Conservation (phyloP, 2,797 vertebrate species). For the Tamandua tetradactyla region DNA sequence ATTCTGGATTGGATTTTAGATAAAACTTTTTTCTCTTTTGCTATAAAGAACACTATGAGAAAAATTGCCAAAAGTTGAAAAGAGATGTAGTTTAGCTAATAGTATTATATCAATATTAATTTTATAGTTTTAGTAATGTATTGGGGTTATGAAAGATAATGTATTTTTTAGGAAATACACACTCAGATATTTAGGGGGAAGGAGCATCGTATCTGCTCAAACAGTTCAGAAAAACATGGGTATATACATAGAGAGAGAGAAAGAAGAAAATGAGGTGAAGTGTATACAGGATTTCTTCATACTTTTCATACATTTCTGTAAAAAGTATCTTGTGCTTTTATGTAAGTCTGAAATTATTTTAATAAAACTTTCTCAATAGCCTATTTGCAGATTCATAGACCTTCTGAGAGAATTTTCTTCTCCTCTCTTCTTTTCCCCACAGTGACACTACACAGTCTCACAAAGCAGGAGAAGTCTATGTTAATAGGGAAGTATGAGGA, state of each 20-base stretch:
- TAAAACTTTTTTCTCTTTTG: neutral
- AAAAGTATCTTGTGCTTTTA: constrained; percentile 46
- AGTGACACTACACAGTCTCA: neutral
- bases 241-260: neutral
- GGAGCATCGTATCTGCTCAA: neutral
- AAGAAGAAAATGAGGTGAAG: constrained; percentile 25
- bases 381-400: neutral
- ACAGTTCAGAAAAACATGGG: neutral
- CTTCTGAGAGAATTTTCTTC: neutral
- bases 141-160: neutral
- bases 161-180: neutral
- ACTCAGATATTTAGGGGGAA: neutral
- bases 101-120: neutral
- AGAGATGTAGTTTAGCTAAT: neutral
- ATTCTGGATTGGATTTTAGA: constrained; percentile 11
- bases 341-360: constrained; percentile 43
- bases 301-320: constrained; percentile 53
- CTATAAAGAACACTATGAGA: neutral
- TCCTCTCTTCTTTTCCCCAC: neutral
- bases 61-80: constrained; percentile 34
- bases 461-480: neutral
- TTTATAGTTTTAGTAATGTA: constrained; percentile 15
- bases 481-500: neutral
- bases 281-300: constrained; percentile 14
- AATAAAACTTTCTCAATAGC: constrained; percentile 3